These are phyloP conservation scores for Eretmochelys imbricata DNA, from an alignment of 2,113 vertebrate species.

Conservation along the genomic window DNA sequence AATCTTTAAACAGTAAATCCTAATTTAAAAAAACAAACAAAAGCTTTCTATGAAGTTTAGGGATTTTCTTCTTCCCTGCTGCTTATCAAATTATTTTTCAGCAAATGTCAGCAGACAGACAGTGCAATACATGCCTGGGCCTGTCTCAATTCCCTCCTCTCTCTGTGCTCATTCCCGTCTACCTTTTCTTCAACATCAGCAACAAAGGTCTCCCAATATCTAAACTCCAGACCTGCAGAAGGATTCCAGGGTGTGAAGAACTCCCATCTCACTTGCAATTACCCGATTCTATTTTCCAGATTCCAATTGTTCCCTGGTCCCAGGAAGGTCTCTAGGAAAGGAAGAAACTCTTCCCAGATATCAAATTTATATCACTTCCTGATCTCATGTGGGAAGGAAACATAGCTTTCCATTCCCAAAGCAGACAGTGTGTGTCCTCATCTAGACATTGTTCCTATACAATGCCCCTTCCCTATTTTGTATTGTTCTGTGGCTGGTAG, in stretches of 20 bases:
- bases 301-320: background rate
- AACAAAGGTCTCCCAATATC: background rate
- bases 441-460: fast-evolving
- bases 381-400: background rate
- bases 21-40: background rate
- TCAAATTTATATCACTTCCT: background rate
- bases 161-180: background rate
- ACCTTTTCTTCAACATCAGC: background rate
- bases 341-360: background rate
- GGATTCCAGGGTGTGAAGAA: background rate
- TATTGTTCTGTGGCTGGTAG: fast-evolving
- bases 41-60: background rate
- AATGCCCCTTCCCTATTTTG: background rate
- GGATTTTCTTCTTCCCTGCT: background rate
- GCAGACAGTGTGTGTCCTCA: background rate
- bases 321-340: background rate
- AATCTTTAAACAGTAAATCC: background rate
- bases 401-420: background rate
- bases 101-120: background rate
- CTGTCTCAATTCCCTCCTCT: background rate
- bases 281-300: background rate
- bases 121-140: background rate
- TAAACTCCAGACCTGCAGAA: background rate
- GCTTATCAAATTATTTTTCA: background rate
- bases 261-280: background rate